Evolutionary conservation across 2,888 invertebrate genomes (phyloP), one percentile per base, ranked within the genome.

Genomic region (Andrena fulva): DNA sequence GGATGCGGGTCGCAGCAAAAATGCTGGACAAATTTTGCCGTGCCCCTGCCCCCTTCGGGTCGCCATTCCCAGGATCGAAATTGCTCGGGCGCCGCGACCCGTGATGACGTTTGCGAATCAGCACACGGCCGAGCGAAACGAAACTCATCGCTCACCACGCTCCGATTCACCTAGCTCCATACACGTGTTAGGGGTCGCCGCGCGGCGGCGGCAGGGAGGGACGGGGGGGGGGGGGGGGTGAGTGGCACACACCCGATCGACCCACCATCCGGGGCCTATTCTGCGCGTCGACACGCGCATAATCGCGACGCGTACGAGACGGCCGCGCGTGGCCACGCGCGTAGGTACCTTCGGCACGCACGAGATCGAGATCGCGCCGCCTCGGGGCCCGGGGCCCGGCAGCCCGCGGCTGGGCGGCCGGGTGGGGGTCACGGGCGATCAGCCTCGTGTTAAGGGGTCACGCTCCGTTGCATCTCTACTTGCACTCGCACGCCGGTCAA

Each of bases 381-480:
- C 62, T 64, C 70, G 79, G 71, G 79, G 68, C 69, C 82, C 81
- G 82, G 74, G 66, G 85, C 62, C 27, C 20, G 24, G 16, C 42
- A 12, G 56, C 63, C 29, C 48, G 63, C 67, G 52, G 56, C 60
- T 29, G n/a, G n/a, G 29, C 75, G 42, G 62, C 50, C 87, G 89
- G 42, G 42, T 42, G 90, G 91, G 92, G 91, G 92, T 91, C 91
- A 92, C 89, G 92, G 92, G 88, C 92, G 92, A 92, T 90, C 92
- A 89, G 90, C 74, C 74, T 87, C 89, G 90, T 88, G 91, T 90
- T 90, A 91, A 42, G 90, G 92, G 91, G 91, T 93, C 92, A 93
- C 91, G 92, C 92, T 92, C 89, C 86, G 90, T 83, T 90, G 91
- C 88, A 86, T 86, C 84, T 56, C 72, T 84, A 77, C 87, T 85